Percentiles rank a stretch among this genome's conserved stretches.
These are phyloP conservation scores for Brienomyrus longianalis DNA, from an alignment of 2,113 vertebrate species.

Conservation along the genomic window DNA sequence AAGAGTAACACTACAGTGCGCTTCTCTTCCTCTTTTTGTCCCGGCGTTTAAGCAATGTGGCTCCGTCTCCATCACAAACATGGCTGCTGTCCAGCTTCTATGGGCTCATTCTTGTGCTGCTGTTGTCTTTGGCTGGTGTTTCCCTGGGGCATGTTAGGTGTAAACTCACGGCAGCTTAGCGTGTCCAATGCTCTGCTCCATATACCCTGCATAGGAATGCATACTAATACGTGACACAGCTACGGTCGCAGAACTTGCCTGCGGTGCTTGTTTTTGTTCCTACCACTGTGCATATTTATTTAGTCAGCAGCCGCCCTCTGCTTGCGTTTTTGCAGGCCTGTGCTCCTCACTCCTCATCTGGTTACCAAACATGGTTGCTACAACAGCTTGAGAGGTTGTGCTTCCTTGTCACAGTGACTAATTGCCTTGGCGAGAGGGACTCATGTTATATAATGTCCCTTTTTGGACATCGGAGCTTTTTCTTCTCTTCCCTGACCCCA, in stretches of 20 bases:
- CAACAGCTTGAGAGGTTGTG: conserved; percentile 11
- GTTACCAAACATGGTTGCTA: conserved; percentile 23
- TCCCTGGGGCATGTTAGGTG: background rate
- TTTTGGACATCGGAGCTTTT: background rate
- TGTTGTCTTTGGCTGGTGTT: conserved; percentile 15
- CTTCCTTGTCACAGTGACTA: conserved; percentile 16
- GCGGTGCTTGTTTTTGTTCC: background rate
- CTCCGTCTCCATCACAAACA: background rate
- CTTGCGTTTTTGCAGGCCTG: background rate
- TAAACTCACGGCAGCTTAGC: background rate
- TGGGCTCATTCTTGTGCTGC: background rate
- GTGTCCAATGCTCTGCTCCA: background rate
- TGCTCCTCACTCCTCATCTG: background rate
- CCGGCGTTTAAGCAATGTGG: background rate
- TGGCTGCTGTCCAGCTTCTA: conserved; percentile 3
- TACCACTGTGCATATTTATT: conserved; percentile 9
- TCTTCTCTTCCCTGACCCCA: background rate
- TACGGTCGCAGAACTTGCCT: background rate
- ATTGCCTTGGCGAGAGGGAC: background rate
- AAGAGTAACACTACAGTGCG: background rate
- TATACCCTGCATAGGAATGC: background rate
- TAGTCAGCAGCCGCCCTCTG: conserved; percentile 3
- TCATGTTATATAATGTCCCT: conserved; percentile 6
- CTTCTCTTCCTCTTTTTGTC: background rate
- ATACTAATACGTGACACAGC: background rate